Conservation (phyloP, 2,113 vertebrate genomes). For the Sinocyclocheilus maitianheensis region DNA sequence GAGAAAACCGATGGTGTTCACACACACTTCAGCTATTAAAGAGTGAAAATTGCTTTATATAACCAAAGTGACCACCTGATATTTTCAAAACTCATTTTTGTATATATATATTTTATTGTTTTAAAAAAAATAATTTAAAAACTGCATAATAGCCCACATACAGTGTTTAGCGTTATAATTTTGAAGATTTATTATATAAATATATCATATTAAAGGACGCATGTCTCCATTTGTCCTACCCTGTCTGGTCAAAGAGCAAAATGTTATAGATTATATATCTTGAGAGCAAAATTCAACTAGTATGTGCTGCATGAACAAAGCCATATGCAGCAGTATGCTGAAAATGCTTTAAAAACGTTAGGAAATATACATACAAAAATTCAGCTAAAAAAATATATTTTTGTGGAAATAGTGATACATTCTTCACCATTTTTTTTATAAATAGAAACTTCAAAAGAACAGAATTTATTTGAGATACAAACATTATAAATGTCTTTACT, state of each 20-base stretch:
- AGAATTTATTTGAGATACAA: neutral
- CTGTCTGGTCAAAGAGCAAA: too few species aligned
- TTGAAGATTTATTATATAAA: too few species aligned
- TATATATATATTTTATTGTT: too few species aligned
- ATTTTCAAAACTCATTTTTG: too few species aligned
- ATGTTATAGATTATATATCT: neutral
- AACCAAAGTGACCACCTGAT: neutral
- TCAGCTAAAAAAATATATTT: too few species aligned
- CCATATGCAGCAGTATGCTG: neutral
- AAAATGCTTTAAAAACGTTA: neutral
- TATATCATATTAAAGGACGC: too few species aligned
- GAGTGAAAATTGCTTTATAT: neutral
- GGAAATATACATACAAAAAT: neutral
- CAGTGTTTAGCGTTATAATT: too few species aligned
- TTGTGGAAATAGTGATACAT: neutral
- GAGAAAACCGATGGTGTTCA: neutral
- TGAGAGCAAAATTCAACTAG: neutral
- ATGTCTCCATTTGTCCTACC: too few species aligned
- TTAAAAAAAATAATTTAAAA: too few species aligned
- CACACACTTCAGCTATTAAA: neutral
- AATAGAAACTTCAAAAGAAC: neutral
- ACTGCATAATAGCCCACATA: too few species aligned
- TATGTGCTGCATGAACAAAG: neutral
- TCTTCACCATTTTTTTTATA: neutral
- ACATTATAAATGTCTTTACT: neutral